Evolutionary conservation across 2,113 vertebrate genomes (phyloP).

Genomic region (Sialia sialis): DNA sequence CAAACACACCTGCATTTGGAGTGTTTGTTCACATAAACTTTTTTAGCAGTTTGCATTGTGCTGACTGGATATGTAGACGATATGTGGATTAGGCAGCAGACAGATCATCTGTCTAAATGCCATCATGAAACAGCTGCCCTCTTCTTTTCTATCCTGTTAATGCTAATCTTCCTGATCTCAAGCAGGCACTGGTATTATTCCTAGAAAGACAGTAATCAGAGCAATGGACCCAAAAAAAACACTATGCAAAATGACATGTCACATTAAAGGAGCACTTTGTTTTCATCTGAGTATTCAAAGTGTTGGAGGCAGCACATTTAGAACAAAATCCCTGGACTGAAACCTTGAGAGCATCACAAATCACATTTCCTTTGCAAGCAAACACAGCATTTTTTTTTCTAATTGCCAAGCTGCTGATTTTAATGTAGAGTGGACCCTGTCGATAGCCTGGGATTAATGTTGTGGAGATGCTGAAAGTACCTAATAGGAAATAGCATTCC

Average conservation of each 20-base stretch:
- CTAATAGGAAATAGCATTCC: background rate
- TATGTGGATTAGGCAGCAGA: conserved; percentile 29
- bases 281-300: conserved; percentile 34
- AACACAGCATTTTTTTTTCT: conserved; percentile 19
- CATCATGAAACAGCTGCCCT: conserved; percentile 39
- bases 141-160: conserved; percentile 32
- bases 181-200: background rate
- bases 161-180: conserved; percentile 37
- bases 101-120: conserved; percentile 46
- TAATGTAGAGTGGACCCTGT: background rate
- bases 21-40: background rate
- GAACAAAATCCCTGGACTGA: conserved; percentile 17
- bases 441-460: conserved; percentile 22
- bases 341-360: conserved; percentile 50
- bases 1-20: background rate
- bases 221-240: conserved; percentile 5
- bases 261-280: conserved; percentile 46
- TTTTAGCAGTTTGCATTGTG: background rate
- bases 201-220: conserved; percentile 49
- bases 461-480: background rate
- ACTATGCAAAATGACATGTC: conserved; percentile 38
- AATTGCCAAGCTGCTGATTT: conserved; percentile 36
- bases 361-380: conserved; percentile 26
- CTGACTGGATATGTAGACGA: background rate
- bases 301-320: conserved; percentile 29